Conservation (phyloP, 2,797 vertebrate species). For the Sebastes goodei region DNA sequence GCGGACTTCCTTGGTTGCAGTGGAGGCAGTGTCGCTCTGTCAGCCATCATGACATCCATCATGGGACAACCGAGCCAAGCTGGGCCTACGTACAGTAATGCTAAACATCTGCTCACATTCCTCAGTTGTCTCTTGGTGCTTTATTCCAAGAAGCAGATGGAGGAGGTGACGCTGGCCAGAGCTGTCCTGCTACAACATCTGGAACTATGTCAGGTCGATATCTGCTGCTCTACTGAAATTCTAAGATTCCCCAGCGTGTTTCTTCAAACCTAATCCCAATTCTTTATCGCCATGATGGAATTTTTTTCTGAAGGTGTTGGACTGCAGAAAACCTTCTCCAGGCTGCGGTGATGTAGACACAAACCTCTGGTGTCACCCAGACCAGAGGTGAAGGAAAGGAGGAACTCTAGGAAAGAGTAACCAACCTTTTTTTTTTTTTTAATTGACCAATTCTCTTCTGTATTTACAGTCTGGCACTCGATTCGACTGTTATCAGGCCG, state of each 20-base stretch:
- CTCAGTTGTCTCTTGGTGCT: constrained; percentile 50
- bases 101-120: constrained; percentile 71
- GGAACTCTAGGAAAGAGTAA: constrained; percentile 17
- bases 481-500: no score
- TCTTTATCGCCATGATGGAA: not conserved
- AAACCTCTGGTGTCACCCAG: constrained; percentile 35
- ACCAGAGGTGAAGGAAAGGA: constrained; percentile 31
- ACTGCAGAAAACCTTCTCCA: constrained; percentile 27
- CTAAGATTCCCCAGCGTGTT: not conserved
- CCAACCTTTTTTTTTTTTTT: not conserved
- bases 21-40: constrained; percentile 15
- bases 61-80: constrained; percentile 33
- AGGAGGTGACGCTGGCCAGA: constrained; percentile 49
- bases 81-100: constrained; percentile 41
- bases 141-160: constrained; percentile 46
- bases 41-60: constrained; percentile 28
- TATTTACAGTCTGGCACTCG: not conserved
- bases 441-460: not conserved
- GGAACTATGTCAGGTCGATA: constrained; percentile 43
- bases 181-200: constrained; percentile 56
- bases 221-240: constrained; percentile 12
- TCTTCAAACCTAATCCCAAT: constrained; percentile 1
- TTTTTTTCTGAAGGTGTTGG: constrained; percentile 14
- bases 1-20: constrained; percentile 23
- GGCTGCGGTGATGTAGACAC: constrained; percentile 20